Evolutionary conservation across 2,113 vertebrate species (phyloP).

Genomic region (Lagopus muta): DNA sequence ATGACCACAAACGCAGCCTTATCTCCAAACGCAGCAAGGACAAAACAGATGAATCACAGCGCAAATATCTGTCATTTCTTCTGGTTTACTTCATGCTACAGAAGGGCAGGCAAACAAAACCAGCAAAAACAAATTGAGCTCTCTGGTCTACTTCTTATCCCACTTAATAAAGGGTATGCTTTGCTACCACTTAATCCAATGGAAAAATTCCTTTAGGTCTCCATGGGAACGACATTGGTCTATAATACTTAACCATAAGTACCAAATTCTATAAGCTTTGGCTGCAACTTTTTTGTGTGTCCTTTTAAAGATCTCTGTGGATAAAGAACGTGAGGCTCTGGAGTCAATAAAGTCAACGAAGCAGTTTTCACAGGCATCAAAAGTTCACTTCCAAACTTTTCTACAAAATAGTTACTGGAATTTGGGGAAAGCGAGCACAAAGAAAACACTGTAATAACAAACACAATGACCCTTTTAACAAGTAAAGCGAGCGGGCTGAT

Average conservation of each 20-base stretch:
- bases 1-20: background rate
- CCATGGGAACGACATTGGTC: conserved; percentile 50
- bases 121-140: background rate
- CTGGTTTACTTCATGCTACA: background rate
- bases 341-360: conserved; percentile 61
- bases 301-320: conserved; percentile 40
- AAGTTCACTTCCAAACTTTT: conserved; percentile 59
- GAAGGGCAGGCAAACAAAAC: background rate
- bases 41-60: background rate
- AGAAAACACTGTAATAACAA: conserved; percentile 64
- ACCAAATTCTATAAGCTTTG: conserved; percentile 62
- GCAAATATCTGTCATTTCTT: background rate
- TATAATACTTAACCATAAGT: conserved; percentile 50
- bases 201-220: conserved; percentile 55
- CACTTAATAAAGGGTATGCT: conserved; percentile 10
- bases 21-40: background rate
- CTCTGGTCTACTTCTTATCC: background rate
- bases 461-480: conserved; percentile 66
- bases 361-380: conserved; percentile 49
- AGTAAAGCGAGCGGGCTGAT: conserved; percentile 28
- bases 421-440: conserved; percentile 46
- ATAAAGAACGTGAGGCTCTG: conserved; percentile 45
- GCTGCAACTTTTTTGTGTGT: conserved; percentile 48
- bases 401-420: conserved; percentile 55
- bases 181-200: conserved; percentile 52